A percentile compares a stretch with the other conserved stretches of the same genome.
These are phyloP conservation scores for Chydorus sphaericus DNA, from an alignment of 2,888 invertebrate genomes.

Conservation along the genomic window DNA sequence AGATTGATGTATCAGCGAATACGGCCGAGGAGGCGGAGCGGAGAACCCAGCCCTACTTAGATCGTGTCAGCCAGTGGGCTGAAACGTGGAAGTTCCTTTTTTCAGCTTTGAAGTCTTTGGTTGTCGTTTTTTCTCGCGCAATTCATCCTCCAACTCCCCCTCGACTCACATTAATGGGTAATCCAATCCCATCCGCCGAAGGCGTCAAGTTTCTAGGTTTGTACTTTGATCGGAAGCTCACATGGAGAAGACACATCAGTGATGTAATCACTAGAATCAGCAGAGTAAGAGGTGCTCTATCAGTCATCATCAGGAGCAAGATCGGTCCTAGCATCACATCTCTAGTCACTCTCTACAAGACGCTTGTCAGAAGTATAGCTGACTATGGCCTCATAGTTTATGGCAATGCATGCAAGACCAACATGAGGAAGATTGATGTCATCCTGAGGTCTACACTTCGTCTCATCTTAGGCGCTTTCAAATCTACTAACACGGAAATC, in stretches of 20 bases:
- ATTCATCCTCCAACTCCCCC: neutral
- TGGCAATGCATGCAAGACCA: neutral
- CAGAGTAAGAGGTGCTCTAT: neutral
- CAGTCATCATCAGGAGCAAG: neutral
- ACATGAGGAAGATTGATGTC: neutral
- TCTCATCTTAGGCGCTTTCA: neutral
- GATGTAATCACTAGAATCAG: neutral
- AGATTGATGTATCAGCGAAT: neutral
- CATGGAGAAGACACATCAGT: neutral
- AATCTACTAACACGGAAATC: neutral
- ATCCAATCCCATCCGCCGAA: neutral
- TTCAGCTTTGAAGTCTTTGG: neutral
- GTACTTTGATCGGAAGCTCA: neutral
- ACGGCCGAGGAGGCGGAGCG: neutral
- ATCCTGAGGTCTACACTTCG: neutral
- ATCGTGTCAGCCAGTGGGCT: neutral
- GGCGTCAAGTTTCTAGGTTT: neutral
- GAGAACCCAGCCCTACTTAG: neutral
- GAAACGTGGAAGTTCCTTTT: neutral
- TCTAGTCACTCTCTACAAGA: neutral
- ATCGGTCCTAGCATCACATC: neutral
- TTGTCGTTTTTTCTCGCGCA: neutral
- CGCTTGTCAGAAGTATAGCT: neutral
- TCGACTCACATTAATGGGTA: neutral
- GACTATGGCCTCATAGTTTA: neutral